Conservation (phyloP, 2,113 vertebrate species). For the Oncorhynchus masou region DNA sequence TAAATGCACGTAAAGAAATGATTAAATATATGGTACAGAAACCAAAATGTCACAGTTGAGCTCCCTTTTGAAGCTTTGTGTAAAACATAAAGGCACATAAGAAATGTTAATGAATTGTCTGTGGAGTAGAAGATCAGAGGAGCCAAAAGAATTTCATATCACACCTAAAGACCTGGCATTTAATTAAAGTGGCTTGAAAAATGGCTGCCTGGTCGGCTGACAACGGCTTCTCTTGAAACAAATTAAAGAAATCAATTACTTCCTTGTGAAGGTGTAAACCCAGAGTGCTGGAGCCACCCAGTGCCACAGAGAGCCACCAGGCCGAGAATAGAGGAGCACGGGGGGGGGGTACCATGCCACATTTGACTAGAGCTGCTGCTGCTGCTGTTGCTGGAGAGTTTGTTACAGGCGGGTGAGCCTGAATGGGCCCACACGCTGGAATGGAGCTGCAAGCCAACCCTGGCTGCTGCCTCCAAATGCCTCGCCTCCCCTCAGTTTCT, state of each 20-base stretch:
- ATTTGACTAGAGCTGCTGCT: slow-evolving; percentile 53
- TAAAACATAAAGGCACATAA: slow-evolving; percentile 57
- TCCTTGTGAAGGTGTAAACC: slow-evolving; percentile 56
- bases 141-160: slow-evolving; percentile 73
- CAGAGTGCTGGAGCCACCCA: slow-evolving; percentile 44
- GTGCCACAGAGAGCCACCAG: slow-evolving; percentile 46
- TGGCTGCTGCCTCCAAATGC: slow-evolving; percentile 49
- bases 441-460: slow-evolving; percentile 59
- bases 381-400: slow-evolving; percentile 48
- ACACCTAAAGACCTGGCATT: slow-evolving; percentile 75
- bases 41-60: slow-evolving; percentile 64
- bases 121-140: slow-evolving; percentile 66
- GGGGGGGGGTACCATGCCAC: slow-evolving; percentile 43
- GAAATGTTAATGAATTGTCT: slow-evolving; percentile 71
- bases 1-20: slow-evolving; percentile 63
- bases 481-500: slow-evolving; percentile 47
- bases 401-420: slow-evolving; percentile 53
- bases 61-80: slow-evolving; percentile 64
- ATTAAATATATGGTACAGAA: slow-evolving; percentile 50
- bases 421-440: slow-evolving; percentile 60
- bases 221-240: slow-evolving; percentile 70
- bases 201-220: slow-evolving; percentile 66
- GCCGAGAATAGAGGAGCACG: not conserved
- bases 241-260: slow-evolving; percentile 77
- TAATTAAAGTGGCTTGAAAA: slow-evolving; percentile 74